Base-by-base conservation (phyloP, 2,888 invertebrate genomes). In the Tridacna crocea region DNA sequence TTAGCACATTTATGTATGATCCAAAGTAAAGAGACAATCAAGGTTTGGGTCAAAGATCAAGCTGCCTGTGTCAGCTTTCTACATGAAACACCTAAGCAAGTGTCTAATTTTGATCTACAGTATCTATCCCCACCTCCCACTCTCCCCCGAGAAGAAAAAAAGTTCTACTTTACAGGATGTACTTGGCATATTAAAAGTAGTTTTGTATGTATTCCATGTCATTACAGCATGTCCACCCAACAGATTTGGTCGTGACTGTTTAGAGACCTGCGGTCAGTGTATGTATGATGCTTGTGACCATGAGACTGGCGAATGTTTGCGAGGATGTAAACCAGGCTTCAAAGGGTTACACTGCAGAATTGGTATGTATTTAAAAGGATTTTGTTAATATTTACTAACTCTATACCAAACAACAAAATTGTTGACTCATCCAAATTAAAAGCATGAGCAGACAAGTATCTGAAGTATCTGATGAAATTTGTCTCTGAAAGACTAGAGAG, bases 271-370 rank as follows among this genome's bases (percentile, higher is more conserved):
- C 80, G 91, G 92, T 19, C 65, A 84, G 0, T 92, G 92, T 82
- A 84, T 85, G 61, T 80, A 88, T 72, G 82, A 89, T 68, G 78
- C 87, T 0, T 92, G 92, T 87, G 87, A 91, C 73, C 85, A 86
- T 19, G 88, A 88, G 60, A 90, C 90, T 19, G 92, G 92, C 0
- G 66, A 81, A 51, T 92, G 92, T 84, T 46, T 82, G 46, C 80
- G 81, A 48, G 91, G 90, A 24, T 92, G 92, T 81, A 83, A 82
- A 66, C 84, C 85, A 36, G 91, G 91, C 10, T 92, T 81, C 75
- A 84, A 84, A 36, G 91, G 91, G 26, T 61, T 63, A 46, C 83
- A 78, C 55, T 92, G 92, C 84, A 79, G 79, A 70, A 77, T 84
- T 68, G 65, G 86, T 86, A 80, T 72, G 80, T 68, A 15, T 17